phyloP scores from a whole-genome alignment of 1,140 invertebrate genomes.

The Drosophila pachea region DNA sequence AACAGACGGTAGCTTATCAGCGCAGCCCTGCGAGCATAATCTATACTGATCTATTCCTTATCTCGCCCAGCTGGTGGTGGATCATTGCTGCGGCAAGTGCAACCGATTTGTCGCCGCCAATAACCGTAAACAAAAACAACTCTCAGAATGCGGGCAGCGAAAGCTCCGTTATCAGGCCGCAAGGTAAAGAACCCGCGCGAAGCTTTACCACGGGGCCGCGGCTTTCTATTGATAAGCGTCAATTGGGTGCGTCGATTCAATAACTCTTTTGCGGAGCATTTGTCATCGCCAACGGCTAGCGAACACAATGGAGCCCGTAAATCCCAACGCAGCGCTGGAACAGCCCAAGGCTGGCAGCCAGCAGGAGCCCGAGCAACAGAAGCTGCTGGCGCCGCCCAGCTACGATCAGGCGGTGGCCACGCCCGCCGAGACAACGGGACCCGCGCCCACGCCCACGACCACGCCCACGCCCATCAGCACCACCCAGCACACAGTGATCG shows the following conservation, averaged over 20 bases:
- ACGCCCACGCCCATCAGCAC: background rate
- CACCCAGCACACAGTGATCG: slow-evolving; percentile 59
- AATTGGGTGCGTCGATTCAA: slow-evolving; percentile 28
- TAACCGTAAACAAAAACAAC: slow-evolving; percentile 35
- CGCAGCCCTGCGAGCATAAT: too few relatives aligned
- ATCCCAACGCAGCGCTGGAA: slow-evolving; percentile 59
- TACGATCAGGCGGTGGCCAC: slow-evolving; percentile 63
- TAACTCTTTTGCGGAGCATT: slow-evolving; percentile 9
- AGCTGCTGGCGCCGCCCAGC: slow-evolving; percentile 56
- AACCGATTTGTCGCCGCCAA: slow-evolving; percentile 81
- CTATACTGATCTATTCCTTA: too few relatives aligned
- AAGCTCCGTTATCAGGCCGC: background rate
- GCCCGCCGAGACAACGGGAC: slow-evolving; percentile 47
- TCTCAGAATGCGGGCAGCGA: background rate
- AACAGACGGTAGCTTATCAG: slow-evolving; percentile 44
- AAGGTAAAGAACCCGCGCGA: slow-evolving; percentile 32
- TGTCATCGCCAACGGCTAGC: slow-evolving; percentile 14
- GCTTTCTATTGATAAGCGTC: slow-evolving; percentile 59
- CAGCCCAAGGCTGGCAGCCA: slow-evolving; percentile 20
- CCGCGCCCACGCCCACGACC: slow-evolving; percentile 7
- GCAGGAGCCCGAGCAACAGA: slow-evolving; percentile 37
- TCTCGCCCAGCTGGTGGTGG: slow-evolving; percentile 77
- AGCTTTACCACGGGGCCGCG: slow-evolving; percentile 46
- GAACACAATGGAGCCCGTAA: slow-evolving; percentile 48
- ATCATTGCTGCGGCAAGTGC: slow-evolving; percentile 86